phyloP scores from a whole-genome alignment of 2,888 invertebrate species.

The Tipula vernalis region DNA sequence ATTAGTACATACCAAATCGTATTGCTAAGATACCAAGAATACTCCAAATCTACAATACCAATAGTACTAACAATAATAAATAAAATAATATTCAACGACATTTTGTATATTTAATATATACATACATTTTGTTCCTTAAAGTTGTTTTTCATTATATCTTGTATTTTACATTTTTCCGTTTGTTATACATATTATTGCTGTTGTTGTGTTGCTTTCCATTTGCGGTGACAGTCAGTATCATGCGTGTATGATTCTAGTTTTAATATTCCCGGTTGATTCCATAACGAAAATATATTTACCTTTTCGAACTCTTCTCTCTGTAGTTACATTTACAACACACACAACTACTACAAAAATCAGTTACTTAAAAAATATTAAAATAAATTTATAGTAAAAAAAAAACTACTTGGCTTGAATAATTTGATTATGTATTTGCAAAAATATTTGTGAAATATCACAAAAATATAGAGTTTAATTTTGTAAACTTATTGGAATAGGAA shows the following conservation, averaged over 20 bases:
- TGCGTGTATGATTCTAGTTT: slow-evolving; percentile 25
- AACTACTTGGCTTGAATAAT: background rate
- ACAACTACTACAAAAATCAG: background rate
- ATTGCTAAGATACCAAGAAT: slow-evolving; percentile 16
- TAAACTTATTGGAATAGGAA: background rate
- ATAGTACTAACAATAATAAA: background rate
- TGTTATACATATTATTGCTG: background rate
- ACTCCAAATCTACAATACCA: slow-evolving; percentile 13
- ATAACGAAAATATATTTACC: background rate
- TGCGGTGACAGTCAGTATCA: slow-evolving; percentile 35
- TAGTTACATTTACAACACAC: background rate
- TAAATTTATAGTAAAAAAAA: background rate
- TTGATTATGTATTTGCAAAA: background rate
- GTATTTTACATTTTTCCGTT: background rate
- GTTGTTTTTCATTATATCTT: background rate
- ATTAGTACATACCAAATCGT: slow-evolving; percentile 5
- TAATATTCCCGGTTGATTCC: slow-evolving; percentile 6
- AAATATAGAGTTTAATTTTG: background rate
- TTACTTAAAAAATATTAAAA: background rate
- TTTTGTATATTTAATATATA: background rate
- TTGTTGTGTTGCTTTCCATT: background rate
- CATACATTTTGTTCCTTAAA: background rate
- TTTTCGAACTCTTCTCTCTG: background rate
- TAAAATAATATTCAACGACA: background rate
- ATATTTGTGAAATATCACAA: background rate